These are phyloP conservation scores for Hyperoodon ampullatus DNA, from an alignment of 2,113 vertebrate species.

Conservation along the genomic window DNA sequence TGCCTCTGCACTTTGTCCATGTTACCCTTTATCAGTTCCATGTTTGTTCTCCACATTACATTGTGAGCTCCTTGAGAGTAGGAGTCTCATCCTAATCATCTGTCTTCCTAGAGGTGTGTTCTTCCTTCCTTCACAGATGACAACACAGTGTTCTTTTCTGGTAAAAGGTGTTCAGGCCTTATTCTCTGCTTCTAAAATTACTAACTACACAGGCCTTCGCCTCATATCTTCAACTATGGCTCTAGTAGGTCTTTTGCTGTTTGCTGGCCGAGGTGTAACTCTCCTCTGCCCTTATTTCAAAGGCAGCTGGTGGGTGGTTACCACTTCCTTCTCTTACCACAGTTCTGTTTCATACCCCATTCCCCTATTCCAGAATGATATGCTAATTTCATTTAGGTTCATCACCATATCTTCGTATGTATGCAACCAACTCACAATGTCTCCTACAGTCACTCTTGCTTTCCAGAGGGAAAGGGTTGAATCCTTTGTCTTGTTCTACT, in stretches of 20 bases:
- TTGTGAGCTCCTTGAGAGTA: neutral
- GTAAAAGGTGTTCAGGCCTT: neutral
- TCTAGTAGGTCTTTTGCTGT: neutral
- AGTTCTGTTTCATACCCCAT: neutral
- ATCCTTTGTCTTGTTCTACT: neutral
- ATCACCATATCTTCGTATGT: neutral
- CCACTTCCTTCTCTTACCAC: neutral
- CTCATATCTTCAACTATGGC: neutral
- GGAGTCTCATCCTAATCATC: neutral
- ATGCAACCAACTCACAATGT: neutral
- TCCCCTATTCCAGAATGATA: neutral
- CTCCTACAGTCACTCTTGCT: neutral
- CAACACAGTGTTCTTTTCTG: neutral
- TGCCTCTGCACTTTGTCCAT: neutral
- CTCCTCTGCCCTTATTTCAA: neutral
- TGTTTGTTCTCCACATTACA: neutral
- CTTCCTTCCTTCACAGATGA: neutral
- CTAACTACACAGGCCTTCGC: neutral
- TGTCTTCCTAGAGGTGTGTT: neutral
- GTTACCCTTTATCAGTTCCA: neutral
- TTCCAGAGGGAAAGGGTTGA: neutral
- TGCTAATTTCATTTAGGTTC: neutral
- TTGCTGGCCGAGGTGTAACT: conserved; percentile 19
- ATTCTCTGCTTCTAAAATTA: neutral
- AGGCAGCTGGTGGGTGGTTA: neutral